Percentiles rank a stretch among this genome's conserved stretches.
These are phyloP conservation scores for Herpailurus yagouaroundi DNA, from an alignment of 2,113 vertebrate genomes.

Conservation along the genomic window DNA sequence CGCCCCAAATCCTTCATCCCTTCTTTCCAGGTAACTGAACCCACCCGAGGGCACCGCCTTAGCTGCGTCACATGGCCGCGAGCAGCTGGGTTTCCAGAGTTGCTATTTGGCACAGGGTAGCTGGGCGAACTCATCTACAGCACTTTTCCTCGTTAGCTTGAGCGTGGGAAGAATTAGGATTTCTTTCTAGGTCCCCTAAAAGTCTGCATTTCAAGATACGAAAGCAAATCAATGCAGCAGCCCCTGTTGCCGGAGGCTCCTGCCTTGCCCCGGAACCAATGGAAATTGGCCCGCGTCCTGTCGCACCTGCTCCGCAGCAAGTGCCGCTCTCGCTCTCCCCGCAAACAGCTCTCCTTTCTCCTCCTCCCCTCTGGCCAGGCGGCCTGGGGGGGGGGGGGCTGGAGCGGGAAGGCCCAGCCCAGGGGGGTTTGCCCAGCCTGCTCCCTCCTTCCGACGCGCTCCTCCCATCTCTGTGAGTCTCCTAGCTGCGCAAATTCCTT, in stretches of 20 bases:
- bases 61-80: fast-evolving
- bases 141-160: neutral
- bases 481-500: neutral
- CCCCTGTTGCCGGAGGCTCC: neutral
- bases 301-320: fast-evolving
- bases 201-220: neutral
- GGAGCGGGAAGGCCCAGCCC: neutral
- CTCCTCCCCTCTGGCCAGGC: fast-evolving
- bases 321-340: fast-evolving
- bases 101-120: fast-evolving
- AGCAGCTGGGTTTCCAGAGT: neutral
- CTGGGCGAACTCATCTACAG: neutral
- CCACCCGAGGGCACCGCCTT: fast-evolving
- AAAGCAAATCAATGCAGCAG: neutral
- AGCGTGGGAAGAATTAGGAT: neutral
- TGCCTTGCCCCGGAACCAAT: fast-evolving
- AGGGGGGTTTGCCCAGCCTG: fast-evolving
- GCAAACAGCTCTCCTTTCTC: neutral
- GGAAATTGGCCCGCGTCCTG: neutral
- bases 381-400: fast-evolving
- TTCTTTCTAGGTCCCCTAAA: neutral
- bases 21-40: constrained; percentile 90
- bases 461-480: neutral
- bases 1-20: constrained; percentile 85
- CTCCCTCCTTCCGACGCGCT: neutral